Base-by-base conservation (phyloP, 2,113 vertebrate species). In the Hiodon alosoides region DNA sequence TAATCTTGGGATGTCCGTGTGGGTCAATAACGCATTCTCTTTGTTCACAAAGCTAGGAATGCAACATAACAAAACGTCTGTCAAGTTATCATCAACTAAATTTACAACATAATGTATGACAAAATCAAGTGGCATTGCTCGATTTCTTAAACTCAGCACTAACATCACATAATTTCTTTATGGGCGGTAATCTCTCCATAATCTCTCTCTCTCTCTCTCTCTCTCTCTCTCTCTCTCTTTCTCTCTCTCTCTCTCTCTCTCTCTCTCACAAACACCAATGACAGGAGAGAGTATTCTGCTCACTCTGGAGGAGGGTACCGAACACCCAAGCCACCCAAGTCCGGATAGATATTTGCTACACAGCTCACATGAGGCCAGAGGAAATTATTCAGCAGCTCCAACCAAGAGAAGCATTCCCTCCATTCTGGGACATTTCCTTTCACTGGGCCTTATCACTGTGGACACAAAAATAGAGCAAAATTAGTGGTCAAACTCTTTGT, bases 341-440 rank as follows among this genome's bases (percentile, higher is more conserved):
- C 76, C 64, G 84, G 89, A 76, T 88, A 89, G 85, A 90, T 90
- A 87, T 82, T 76, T 74, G 77, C 54, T 73, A 6, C 72, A 73
- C 72, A 46, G 60, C 76, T 60, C 76, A 17, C 16, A n/a, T 69
- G 74, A 75, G 58, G 9, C 74, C 17, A 57, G 69, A 77, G 72
- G 58, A 79, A 75, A 72, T 66, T 68, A 71, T 31, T 11, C 76
- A 76, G 71, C 8, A 69, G 71, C 4, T 16, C 50, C 11, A 51
- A 50, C 72, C 53, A 52, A 67, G 72, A 60, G 67, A 69, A 72
- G 58, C 11, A 59, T 17, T 58, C 62, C 3, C 51, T 31, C 62
- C 70, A 81, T 81, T 79, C 55, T 65, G 60, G 65, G 74, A 68
- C n/a, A 13, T 7, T 62, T 71, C 11, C 69, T 70, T 60, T 74